phyloP scores from a whole-genome alignment of 2,113 vertebrate genomes.

The Aplodontia rufa region DNA sequence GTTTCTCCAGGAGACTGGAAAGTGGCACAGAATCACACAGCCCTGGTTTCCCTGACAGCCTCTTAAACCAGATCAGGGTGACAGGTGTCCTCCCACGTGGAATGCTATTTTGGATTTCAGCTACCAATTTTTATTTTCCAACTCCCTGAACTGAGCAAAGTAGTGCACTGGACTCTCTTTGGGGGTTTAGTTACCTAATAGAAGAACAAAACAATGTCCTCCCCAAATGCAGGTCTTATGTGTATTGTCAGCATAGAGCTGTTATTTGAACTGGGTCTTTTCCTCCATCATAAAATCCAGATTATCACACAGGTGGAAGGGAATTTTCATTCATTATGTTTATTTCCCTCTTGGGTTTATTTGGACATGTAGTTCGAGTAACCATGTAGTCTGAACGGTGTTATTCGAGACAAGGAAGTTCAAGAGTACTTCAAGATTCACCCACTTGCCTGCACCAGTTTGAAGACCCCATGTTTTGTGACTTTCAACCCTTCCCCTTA shows the following conservation, averaged over 20 bases:
- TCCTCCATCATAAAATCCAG: background rate
- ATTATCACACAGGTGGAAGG: background rate
- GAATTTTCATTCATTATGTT: background rate
- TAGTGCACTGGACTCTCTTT: background rate
- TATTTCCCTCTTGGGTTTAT: background rate
- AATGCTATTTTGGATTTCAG: background rate
- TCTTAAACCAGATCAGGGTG: background rate
- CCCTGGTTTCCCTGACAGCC: background rate
- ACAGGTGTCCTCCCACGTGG: background rate
- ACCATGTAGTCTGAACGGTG: background rate
- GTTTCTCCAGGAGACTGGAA: background rate
- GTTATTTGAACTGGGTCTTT: background rate
- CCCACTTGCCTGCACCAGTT: background rate
- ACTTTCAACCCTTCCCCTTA: background rate
- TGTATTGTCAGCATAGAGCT: background rate
- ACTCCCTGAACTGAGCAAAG: background rate
- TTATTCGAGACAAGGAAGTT: background rate
- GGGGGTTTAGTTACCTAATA: background rate
- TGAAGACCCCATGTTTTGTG: background rate
- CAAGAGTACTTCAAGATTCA: background rate
- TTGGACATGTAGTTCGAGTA: background rate
- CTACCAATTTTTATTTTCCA: background rate
- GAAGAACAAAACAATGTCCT: background rate
- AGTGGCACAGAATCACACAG: rapidly evolving
- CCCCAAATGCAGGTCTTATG: background rate